Evolutionary conservation across 2,888 invertebrate species (phyloP), one percentile per base, ranked within the genome.

Genomic region (Chrysolina americana): DNA sequence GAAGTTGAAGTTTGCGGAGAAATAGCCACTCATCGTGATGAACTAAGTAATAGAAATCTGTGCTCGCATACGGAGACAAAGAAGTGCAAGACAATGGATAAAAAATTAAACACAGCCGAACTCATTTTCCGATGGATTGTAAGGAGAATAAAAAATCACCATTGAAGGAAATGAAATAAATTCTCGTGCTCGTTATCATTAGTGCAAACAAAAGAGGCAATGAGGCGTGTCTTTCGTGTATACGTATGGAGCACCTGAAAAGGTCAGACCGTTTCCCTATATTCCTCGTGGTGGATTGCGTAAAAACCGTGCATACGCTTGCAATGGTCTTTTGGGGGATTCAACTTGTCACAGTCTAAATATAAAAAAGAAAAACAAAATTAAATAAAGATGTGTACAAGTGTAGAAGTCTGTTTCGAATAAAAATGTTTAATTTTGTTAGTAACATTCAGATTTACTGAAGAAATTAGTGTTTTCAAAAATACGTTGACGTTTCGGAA

Each of bases 141-240:
- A 44, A 15, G 36, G 36, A 36, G 36, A 36, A 36, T 36, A 36
- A 36, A 44, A 44, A 44, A 44, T 15, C 44, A 15, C 15, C 44
- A 5, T 6, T 2, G 15, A 15, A 13, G 15, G 44, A 44, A 13
- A 44, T 44, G 5, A 44, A 44, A 44, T 44, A 15, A 44, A 15
- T 50, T 50, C 19, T 5, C 50, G 50, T 50, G 50, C 50, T 50
- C 50, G 50, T 50, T 19, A 50, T 17, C 50, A 50, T 50, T 50
- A 50, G 17, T 19, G 19, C 1, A 50, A n/a, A 50, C 50, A 50
- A 50, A 17, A 50, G 47, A 47, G 47, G 50, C 50, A 50, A 50
- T 19, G n/a, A n/a, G 50, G 50, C 50, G 19, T 50, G 47, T 50
- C 19, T 19, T 50, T 19, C 50, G 50, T 19, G 50, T 17, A 17